phyloP scores from a whole-genome alignment of 2,113 vertebrate genomes.

The Chionomys nivalis region DNA sequence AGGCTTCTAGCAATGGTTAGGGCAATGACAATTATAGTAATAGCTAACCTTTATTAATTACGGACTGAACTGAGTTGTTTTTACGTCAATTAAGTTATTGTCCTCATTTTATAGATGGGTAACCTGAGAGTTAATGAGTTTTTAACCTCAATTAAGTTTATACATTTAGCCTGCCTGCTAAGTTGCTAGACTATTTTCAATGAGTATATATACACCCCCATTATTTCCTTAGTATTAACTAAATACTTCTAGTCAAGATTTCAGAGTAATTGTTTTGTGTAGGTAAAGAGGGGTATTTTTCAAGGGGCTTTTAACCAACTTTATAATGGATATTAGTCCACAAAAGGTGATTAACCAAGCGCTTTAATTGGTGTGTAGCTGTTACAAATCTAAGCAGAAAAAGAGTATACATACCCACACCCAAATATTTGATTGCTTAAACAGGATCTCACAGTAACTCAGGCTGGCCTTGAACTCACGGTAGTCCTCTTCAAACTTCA shows the following conservation, averaged over 20 bases:
- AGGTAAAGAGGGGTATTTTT: background rate
- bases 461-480: background rate
- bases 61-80: background rate
- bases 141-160: background rate
- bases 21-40: background rate
- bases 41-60: constrained; percentile 7
- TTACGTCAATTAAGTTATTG: background rate
- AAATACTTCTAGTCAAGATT: constrained; percentile 26
- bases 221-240: background rate
- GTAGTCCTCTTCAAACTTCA: background rate
- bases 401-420: background rate
- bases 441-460: background rate
- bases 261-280: background rate
- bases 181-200: background rate
- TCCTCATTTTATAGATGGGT: constrained; percentile 17
- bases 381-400: background rate
- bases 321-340: background rate
- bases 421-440: background rate
- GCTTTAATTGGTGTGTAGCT: background rate
- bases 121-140: background rate
- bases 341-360: background rate
- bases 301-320: background rate
- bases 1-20: background rate
- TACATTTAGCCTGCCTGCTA: background rate
- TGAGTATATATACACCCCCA: background rate